Percentiles rank a stretch among this genome's conserved stretches.
phyloP scores from a whole-genome alignment of 2,888 invertebrate species.

The Sminthurides aquaticus region DNA sequence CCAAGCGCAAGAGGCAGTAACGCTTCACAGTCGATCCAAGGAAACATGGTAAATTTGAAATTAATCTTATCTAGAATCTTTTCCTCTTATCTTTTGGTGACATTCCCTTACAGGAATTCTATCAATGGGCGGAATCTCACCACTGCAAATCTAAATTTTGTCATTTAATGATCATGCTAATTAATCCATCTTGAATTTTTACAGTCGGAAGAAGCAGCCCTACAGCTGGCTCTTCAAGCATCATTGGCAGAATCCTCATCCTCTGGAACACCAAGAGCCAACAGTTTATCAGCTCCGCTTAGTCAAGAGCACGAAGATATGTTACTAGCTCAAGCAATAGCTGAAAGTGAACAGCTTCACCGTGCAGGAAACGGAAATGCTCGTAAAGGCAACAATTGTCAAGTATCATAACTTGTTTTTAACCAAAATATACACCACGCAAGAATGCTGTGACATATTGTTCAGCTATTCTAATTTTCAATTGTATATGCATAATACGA shows the following conservation, averaged over 20 bases:
- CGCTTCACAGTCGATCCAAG: constrained; percentile 53
- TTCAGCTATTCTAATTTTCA: not conserved
- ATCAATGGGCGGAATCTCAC: not conserved
- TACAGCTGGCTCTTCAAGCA: constrained; percentile 73
- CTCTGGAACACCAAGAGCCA: constrained; percentile 32
- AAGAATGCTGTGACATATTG: not conserved
- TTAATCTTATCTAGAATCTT: constrained; percentile 5
- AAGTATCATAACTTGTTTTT: constrained; percentile 12
- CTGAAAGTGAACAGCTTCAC: constrained; percentile 44
- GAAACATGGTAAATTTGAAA: constrained; percentile 55
- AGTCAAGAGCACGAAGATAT: constrained; percentile 44
- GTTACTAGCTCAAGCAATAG: constrained; percentile 51
- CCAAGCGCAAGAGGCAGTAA: not conserved
- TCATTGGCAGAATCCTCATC: constrained; percentile 52
- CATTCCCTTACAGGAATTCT: no score
- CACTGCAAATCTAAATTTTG: not conserved
- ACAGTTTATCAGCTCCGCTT: constrained; percentile 45
- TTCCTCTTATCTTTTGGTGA: not conserved
- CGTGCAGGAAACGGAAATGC: constrained; percentile 15
- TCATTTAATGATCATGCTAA: constrained; percentile 1
- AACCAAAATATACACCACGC: no score
- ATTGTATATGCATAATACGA: not conserved
- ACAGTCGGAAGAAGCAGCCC: constrained; percentile 79
- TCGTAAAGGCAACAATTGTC: constrained; percentile 14
- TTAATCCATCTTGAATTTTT: constrained; percentile 23